Percentiles rank a stretch among this genome's conserved stretches.
These are phyloP conservation scores for Calliphora vomitoria DNA, from an alignment of 2,888 invertebrate species.

Conservation along the genomic window DNA sequence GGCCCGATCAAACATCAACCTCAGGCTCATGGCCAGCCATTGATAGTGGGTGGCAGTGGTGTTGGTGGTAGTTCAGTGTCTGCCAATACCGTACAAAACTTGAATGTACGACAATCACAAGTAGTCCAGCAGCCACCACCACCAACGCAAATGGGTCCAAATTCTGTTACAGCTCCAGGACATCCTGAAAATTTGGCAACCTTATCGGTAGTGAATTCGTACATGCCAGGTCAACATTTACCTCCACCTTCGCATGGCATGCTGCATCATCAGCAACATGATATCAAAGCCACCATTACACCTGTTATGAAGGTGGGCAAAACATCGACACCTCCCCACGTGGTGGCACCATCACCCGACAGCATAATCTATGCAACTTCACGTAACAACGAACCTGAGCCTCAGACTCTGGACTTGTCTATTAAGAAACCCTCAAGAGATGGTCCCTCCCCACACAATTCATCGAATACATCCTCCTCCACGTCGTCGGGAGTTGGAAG, in stretches of 20 bases:
- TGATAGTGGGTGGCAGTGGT: slow-evolving; percentile 71
- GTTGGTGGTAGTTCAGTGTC: slow-evolving; percentile 29
- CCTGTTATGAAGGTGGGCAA: slow-evolving; percentile 84
- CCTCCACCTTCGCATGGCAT: slow-evolving; percentile 75
- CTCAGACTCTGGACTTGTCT: slow-evolving; percentile 90
- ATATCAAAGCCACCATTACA: slow-evolving; percentile 89
- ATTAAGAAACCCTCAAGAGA: slow-evolving; percentile 88
- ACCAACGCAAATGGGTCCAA: slow-evolving; percentile 59
- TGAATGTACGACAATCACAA: slow-evolving; percentile 74
- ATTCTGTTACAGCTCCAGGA: slow-evolving; percentile 63
- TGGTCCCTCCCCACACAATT: slow-evolving; percentile 82
- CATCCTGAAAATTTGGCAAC: slow-evolving; percentile 87
- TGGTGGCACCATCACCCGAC: slow-evolving; percentile 82
- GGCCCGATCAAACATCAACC: slow-evolving; percentile 79
- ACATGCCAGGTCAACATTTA: slow-evolving; percentile 79
- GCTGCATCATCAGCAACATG: slow-evolving; percentile 80
- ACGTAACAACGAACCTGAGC: slow-evolving; percentile 86
- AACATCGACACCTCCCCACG: slow-evolving; percentile 79
- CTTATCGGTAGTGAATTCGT: slow-evolving; percentile 88
- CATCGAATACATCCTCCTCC: slow-evolving; percentile 80
- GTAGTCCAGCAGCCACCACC: slow-evolving; percentile 43
- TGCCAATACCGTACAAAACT: slow-evolving; percentile 63
- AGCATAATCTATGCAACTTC: slow-evolving; percentile 80
- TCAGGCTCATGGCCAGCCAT: slow-evolving; percentile 77
- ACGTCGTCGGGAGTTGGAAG: slow-evolving; percentile 76